A percentile compares a stretch with the other conserved stretches of the same genome.
phyloP scores from a whole-genome alignment of 2,888 invertebrate genomes.

The Oscheius sp. region DNA sequence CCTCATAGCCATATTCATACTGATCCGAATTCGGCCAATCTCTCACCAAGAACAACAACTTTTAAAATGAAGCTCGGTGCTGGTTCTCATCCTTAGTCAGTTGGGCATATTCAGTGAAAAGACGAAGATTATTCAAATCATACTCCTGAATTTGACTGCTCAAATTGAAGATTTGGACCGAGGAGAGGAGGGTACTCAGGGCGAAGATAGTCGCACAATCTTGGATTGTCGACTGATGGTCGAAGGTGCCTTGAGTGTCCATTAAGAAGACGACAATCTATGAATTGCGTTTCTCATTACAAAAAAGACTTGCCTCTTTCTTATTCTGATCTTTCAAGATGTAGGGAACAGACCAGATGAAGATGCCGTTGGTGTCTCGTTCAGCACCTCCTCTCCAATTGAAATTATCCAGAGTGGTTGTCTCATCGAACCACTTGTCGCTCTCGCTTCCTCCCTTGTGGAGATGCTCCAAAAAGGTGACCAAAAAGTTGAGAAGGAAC shows the following conservation, averaged over 20 bases:
- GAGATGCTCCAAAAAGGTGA: constrained; percentile 87
- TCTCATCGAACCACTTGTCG: constrained; percentile 60
- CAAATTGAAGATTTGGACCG: constrained; percentile 83
- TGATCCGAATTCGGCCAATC: constrained; percentile 99
- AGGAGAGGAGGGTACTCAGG: constrained; percentile 93
- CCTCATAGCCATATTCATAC: constrained; percentile 82
- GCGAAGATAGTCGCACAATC: constrained; percentile 98
- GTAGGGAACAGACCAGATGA: constrained; percentile 95
- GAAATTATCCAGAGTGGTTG: constrained; percentile 51
- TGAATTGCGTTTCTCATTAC: neutral
- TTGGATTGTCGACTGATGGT: constrained; percentile 91
- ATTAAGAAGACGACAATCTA: constrained; percentile 78
- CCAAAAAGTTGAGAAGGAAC: constrained; percentile 83
- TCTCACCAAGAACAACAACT: constrained; percentile 86
- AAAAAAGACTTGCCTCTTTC: constrained; percentile 68
- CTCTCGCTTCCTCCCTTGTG: constrained; percentile 72
- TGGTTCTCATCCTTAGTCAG: no score
- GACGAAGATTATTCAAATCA: constrained; percentile 88
- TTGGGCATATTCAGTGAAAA: constrained; percentile 96
- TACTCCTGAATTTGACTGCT: constrained; percentile 96
- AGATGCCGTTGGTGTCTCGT: constrained; percentile 79
- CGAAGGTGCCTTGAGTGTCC: constrained; percentile 94
- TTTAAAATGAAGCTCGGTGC: constrained; percentile 80
- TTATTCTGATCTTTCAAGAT: constrained; percentile 72
- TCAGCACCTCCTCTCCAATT: constrained; percentile 59